Percentiles rank a stretch among this genome's conserved stretches.
phyloP scores from a whole-genome alignment of 2,113 vertebrate genomes.

The Garra rufa region DNA sequence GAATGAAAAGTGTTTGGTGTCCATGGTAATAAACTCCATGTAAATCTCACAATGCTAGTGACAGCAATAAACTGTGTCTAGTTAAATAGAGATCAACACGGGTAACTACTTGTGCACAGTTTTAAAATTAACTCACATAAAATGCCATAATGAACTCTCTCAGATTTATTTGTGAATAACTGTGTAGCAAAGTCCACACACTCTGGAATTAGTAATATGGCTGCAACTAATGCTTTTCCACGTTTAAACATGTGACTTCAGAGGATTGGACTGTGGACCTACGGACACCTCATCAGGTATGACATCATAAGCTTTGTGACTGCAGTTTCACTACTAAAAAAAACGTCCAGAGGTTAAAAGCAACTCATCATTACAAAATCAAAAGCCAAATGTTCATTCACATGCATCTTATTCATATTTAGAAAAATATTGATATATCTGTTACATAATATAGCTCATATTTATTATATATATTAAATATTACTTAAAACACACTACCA shows the following conservation, averaged over 20 bases:
- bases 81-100: slow-evolving; percentile 2
- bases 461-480: not conserved
- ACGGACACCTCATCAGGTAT: slow-evolving; percentile 4
- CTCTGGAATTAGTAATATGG: not conserved
- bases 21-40: slow-evolving; percentile 64
- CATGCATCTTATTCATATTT: not conserved
- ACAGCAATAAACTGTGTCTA: slow-evolving; percentile 63
- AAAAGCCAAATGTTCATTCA: not conserved
- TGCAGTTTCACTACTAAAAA: not conserved
- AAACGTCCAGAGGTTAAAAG: not conserved
- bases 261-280: slow-evolving; percentile 15
- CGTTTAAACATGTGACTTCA: not conserved
- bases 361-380: not conserved
- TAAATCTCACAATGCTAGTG: slow-evolving; percentile 55
- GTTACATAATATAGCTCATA: not conserved
- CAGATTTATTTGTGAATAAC: slow-evolving; percentile 10
- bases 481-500: not conserved
- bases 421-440: not conserved
- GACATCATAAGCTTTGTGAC: slow-evolving; percentile 1
- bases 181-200: slow-evolving; percentile 31
- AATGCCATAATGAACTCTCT: slow-evolving; percentile 10
- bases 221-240: not conserved
- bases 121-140: slow-evolving; percentile 21
- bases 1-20: slow-evolving; percentile 52
- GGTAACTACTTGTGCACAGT: not conserved